Evolutionary conservation across 2,113 vertebrate species (phyloP).

Genomic region (Sinocyclocheilus maitianheensis): DNA sequence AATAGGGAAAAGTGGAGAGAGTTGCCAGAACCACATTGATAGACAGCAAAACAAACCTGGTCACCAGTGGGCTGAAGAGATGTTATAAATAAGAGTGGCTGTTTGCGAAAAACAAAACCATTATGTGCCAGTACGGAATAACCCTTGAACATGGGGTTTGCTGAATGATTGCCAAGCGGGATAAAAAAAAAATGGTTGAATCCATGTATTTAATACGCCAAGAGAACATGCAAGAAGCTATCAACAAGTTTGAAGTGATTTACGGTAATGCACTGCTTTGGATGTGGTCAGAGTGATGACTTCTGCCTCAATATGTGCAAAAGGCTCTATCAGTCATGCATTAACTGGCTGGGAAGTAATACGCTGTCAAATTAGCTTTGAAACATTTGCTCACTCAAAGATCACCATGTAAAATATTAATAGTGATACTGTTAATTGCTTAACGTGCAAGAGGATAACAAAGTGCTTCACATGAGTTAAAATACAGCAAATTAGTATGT

Average conservation of each 20-base stretch:
- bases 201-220: not conserved
- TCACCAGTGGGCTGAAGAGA: not conserved
- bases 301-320: not conserved
- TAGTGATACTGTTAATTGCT: not conserved
- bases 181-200: not conserved
- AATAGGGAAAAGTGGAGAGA: constrained; percentile 15
- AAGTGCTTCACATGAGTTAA: not conserved
- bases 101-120: constrained; percentile 2
- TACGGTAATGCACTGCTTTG: not conserved
- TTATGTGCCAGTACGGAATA: not conserved
- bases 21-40: not conserved
- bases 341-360: not conserved
- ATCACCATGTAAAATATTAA: not conserved
- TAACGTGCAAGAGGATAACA: not conserved
- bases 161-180: not conserved
- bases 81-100: not conserved
- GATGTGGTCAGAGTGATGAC: not conserved
- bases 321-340: not conserved
- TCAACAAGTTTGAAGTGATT: not conserved
- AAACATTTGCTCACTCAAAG: constrained; percentile 11
- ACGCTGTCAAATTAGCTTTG: not conserved
- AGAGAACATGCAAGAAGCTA: constrained; percentile 3
- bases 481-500: not conserved
- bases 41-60: not conserved
- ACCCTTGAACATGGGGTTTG: not conserved